Percentiles rank a stretch among this genome's conserved stretches.
Evolutionary conservation across 2,888 invertebrate genomes (phyloP).

Genomic region (Drosophila kanekoi): DNA sequence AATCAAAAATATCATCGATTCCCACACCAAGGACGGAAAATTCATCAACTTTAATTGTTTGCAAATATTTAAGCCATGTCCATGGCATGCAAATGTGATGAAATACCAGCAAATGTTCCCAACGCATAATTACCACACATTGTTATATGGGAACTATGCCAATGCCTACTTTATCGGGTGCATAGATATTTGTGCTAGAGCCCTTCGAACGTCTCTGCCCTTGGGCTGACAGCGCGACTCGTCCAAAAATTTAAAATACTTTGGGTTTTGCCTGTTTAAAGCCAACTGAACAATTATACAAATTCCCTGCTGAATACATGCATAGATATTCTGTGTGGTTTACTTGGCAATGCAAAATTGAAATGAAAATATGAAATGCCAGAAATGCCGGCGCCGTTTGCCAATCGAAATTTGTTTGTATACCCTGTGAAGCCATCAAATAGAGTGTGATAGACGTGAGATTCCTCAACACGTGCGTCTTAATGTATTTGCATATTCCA

Average conservation of each 20-base stretch:
- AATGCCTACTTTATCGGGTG: conserved; percentile 47
- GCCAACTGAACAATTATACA: conserved; percentile 43
- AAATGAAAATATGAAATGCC: conserved; percentile 39
- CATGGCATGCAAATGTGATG: conserved; percentile 41
- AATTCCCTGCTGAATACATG: conserved; percentile 2
- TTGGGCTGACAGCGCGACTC: conserved; percentile 57
- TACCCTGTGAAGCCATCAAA: background rate
- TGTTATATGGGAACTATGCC: conserved; percentile 71
- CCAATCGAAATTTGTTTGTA: conserved; percentile 4
- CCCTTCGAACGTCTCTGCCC: conserved; percentile 47
- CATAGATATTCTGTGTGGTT: conserved; percentile 7
- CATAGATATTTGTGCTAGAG: background rate
- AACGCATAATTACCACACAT: conserved; percentile 61
- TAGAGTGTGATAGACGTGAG: background rate
- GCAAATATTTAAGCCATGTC: conserved; percentile 39
- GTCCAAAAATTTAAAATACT: conserved; percentile 14
- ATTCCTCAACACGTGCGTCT: background rate
- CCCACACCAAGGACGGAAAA: background rate
- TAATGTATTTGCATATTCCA: background rate
- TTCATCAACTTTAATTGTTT: conserved; percentile 11
- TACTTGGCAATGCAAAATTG: conserved; percentile 31
- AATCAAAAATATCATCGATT: conserved; percentile 8
- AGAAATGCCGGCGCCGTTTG: conserved; percentile 15
- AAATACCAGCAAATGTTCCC: conserved; percentile 50
- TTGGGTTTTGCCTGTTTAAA: conserved; percentile 25